These are phyloP conservation scores for Ypsolopha scabrella DNA, from an alignment of 2,888 invertebrate species.

Conservation along the genomic window DNA sequence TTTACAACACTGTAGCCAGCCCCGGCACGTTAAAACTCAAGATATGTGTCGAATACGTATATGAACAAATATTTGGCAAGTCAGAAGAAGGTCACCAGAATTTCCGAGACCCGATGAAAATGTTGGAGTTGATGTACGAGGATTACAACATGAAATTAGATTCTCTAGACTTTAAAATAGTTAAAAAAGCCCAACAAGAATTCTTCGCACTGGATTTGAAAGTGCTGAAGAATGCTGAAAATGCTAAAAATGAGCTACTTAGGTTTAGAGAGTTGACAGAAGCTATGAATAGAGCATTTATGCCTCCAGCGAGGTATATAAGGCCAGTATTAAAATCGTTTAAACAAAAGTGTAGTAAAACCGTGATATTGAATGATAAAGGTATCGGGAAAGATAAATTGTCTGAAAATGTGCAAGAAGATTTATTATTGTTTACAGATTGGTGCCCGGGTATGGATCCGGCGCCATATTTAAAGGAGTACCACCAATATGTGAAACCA, in stretches of 20 bases:
- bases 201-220: slow-evolving; percentile 56
- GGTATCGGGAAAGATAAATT: slow-evolving; percentile 35
- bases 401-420: slow-evolving; percentile 41
- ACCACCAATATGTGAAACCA: slow-evolving; percentile 42
- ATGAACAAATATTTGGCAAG: slow-evolving; percentile 57
- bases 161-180: slow-evolving; percentile 50
- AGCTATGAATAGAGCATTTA: slow-evolving; percentile 57
- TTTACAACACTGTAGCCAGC: slow-evolving; percentile 54
- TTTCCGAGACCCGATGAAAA: slow-evolving; percentile 56
- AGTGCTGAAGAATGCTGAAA: slow-evolving; percentile 51
- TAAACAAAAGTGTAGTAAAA: slow-evolving; percentile 36
- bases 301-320: slow-evolving; percentile 38
- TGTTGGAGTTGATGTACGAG: slow-evolving; percentile 58
- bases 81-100: slow-evolving; percentile 58
- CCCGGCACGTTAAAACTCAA: slow-evolving; percentile 47
- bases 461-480: slow-evolving; percentile 38
- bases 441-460: slow-evolving; percentile 59
- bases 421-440: slow-evolving; percentile 45
- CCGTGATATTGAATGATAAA: slow-evolving; percentile 4
- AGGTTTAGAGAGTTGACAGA: slow-evolving; percentile 56
- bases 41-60: slow-evolving; percentile 61
- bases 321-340: slow-evolving; percentile 41
- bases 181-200: slow-evolving; percentile 50
- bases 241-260: slow-evolving; percentile 48
- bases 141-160: slow-evolving; percentile 53